Percentiles rank a stretch among this genome's conserved stretches.
phyloP scores from a whole-genome alignment of 2,113 vertebrate genomes.

The Murina feae region DNA sequence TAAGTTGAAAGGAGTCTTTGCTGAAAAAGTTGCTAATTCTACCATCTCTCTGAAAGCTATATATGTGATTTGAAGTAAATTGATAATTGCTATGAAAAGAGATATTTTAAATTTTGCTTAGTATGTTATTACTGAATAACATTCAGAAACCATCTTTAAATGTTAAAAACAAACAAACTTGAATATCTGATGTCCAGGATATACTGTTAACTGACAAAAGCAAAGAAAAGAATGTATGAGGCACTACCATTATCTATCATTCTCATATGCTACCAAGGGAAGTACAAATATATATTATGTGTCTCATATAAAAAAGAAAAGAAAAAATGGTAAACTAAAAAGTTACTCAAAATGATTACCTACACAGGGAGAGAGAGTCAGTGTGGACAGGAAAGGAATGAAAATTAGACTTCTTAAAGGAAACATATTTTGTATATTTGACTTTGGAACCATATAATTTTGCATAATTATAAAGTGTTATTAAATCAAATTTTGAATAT shows the following conservation, averaged over 20 bases:
- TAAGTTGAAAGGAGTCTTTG: neutral
- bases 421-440: neutral
- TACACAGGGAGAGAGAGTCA: neutral
- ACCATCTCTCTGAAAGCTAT: neutral
- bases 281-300: neutral
- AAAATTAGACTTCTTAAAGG: neutral
- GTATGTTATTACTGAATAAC: neutral
- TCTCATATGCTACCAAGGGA: neutral
- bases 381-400: neutral
- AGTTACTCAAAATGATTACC: neutral
- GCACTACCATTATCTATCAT: neutral
- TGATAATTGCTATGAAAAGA: neutral
- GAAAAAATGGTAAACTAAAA: neutral
- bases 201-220: neutral
- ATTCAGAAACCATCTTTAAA: constrained; percentile 22
- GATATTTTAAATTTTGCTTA: constrained; percentile 21
- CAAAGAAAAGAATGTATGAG: neutral
- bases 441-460: neutral
- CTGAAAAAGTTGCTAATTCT: constrained; percentile 18
- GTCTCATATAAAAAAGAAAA: neutral
- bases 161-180: neutral
- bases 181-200: neutral
- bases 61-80: neutral
- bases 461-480: neutral
- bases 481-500: neutral